phyloP scores from a whole-genome alignment of 2,113 vertebrate genomes.

The Puffinus mauretanicus region DNA sequence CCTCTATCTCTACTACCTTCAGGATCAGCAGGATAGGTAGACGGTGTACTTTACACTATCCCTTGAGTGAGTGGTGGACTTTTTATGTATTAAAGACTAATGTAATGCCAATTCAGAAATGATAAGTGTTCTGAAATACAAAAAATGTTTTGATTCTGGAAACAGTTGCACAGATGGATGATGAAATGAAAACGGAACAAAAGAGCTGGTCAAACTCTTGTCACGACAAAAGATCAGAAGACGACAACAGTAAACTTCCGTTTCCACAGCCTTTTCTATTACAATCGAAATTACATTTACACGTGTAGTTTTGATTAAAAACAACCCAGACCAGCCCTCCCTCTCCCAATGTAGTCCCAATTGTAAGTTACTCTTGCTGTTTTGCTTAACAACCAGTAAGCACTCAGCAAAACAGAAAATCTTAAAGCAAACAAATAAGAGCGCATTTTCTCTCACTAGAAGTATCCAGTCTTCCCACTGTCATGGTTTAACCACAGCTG shows the following conservation, averaged over 20 bases:
- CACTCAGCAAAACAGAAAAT: background rate
- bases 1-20: background rate
- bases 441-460: background rate
- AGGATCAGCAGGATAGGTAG: background rate
- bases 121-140: background rate
- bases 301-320: background rate
- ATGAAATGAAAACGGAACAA: background rate
- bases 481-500: no score
- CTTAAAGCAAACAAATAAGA: background rate
- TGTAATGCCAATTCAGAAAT: background rate
- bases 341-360: fast-evolving
- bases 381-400: background rate
- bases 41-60: background rate
- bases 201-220: background rate
- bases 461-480: background rate
- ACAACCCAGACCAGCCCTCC: fast-evolving
- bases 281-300: background rate
- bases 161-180: background rate
- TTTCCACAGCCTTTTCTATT: background rate
- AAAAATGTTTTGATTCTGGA: background rate
- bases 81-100: background rate
- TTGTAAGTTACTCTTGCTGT: background rate
- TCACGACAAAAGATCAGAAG: background rate
- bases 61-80: background rate
- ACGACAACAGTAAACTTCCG: background rate